These are phyloP conservation scores for Spilogale gracilis DNA, from an alignment of 2,113 vertebrate species.

Conservation along the genomic window DNA sequence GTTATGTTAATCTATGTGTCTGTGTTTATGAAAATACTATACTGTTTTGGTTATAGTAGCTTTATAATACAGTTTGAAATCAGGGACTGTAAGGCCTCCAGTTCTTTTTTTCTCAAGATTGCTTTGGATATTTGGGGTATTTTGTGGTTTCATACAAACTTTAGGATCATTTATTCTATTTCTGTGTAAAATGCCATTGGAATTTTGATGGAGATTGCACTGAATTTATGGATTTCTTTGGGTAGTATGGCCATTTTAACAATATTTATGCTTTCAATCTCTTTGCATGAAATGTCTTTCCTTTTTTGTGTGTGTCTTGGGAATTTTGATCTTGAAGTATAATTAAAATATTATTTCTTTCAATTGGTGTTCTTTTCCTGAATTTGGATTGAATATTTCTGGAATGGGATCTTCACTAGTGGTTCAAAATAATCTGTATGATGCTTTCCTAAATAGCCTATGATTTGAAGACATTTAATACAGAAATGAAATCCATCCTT, in stretches of 20 bases:
- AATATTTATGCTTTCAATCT: background rate
- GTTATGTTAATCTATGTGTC: background rate
- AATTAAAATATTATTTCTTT: constrained; percentile 60
- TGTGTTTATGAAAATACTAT: background rate
- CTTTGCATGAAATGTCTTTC: background rate
- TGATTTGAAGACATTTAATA: constrained; percentile 46
- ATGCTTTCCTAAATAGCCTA: background rate
- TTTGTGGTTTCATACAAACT: background rate
- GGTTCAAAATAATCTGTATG: constrained; percentile 18
- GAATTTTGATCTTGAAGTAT: constrained; percentile 9
- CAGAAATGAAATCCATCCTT: constrained; percentile 20
- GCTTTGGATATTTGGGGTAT: background rate
- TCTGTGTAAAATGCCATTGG: background rate
- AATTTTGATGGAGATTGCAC: background rate
- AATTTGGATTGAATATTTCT: constrained; percentile 32
- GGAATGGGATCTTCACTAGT: background rate
- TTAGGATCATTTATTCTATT: background rate
- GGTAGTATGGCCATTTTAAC: background rate
- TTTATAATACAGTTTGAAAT: background rate
- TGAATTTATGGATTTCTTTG: background rate
- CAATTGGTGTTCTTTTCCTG: background rate
- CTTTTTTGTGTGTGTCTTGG: background rate
- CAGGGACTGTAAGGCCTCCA: background rate
- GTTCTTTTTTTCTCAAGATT: background rate
- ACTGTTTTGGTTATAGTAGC: background rate